Conservation (phyloP, 2,113 vertebrate genomes). For the Rhipidura dahli region DNA sequence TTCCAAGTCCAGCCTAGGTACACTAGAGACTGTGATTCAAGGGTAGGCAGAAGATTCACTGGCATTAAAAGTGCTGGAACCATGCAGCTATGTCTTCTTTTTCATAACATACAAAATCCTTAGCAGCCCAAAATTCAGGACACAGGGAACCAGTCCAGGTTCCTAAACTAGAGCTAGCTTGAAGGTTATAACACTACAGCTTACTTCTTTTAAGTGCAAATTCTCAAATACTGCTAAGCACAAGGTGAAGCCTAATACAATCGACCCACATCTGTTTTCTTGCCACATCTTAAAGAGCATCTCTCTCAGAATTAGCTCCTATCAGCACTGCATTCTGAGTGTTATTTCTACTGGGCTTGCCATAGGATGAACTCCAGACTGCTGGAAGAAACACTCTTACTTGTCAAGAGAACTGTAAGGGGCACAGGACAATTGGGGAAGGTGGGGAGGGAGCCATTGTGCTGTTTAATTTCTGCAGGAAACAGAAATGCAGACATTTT, state of each 20-base stretch:
- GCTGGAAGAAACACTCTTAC: not conserved
- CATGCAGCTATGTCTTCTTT: not conserved
- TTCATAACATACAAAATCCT: not conserved
- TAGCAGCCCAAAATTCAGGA: not conserved
- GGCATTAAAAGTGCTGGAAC: not conserved
- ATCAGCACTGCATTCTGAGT: not conserved
- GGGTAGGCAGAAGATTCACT: not conserved
- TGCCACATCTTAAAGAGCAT: not conserved
- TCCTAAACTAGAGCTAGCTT: not conserved
- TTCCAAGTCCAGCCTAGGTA: not conserved
- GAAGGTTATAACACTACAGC: not conserved
- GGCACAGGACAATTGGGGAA: not conserved
- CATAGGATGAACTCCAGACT: not conserved
- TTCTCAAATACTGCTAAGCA: not conserved
- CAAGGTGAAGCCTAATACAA: not conserved
- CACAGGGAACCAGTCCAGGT: not conserved
- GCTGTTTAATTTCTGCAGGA: not conserved
- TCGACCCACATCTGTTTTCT: not conserved
- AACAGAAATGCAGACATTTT: not conserved
- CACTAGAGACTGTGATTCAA: not conserved
- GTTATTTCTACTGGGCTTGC: not conserved
- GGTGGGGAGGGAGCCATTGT: fast-evolving
- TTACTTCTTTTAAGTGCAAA: not conserved
- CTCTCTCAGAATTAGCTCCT: not conserved
- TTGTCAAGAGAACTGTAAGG: not conserved